Conservation (phyloP, 53 echinoderm and acorn worm genomes). For the Pentamera pediparva region DNA sequence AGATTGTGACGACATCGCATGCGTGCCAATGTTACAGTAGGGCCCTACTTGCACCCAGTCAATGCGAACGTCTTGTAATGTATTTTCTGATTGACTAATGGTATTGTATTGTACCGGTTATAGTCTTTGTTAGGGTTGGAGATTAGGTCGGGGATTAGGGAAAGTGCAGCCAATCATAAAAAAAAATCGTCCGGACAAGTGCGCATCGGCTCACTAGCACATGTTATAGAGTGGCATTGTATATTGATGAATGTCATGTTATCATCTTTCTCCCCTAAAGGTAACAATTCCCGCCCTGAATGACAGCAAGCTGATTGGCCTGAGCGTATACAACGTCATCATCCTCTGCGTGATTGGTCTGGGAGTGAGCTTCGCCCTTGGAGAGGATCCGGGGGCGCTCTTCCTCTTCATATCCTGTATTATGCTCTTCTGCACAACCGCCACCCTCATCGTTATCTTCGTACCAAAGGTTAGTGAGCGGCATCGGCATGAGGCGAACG, state of each 20-base stretch:
- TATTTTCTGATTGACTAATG: too few relatives aligned
- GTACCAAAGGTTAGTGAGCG: constrained; percentile 72
- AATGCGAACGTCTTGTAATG: too few relatives aligned
- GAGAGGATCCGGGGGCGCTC: constrained; percentile 49
- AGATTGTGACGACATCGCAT: constrained; percentile 20
- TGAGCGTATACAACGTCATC: constrained; percentile 89
- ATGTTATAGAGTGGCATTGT: too few relatives aligned
- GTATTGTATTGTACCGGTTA: too few relatives aligned
- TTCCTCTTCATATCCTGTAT: constrained; percentile 65
- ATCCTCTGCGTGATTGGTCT: constrained; percentile 71
- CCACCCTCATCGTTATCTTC: constrained; percentile 70
- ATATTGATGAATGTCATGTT: too few relatives aligned
- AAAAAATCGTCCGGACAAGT: too few relatives aligned
- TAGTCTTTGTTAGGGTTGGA: too few relatives aligned
- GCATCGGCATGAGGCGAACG: neutral
- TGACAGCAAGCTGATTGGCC: constrained; percentile 87
- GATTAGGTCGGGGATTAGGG: too few relatives aligned
- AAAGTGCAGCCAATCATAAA: too few relatives aligned
- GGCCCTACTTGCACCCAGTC: too few relatives aligned
- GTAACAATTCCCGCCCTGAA: constrained; percentile 60
- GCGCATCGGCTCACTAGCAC: too few relatives aligned
- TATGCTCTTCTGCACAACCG: constrained; percentile 67
- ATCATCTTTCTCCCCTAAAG: constrained; percentile 19
- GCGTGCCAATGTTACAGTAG: too few relatives aligned
- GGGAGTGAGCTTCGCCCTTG: constrained; percentile 62